phyloP scores from a whole-genome alignment of 2,113 vertebrate species.

The Zootoca vivipara region DNA sequence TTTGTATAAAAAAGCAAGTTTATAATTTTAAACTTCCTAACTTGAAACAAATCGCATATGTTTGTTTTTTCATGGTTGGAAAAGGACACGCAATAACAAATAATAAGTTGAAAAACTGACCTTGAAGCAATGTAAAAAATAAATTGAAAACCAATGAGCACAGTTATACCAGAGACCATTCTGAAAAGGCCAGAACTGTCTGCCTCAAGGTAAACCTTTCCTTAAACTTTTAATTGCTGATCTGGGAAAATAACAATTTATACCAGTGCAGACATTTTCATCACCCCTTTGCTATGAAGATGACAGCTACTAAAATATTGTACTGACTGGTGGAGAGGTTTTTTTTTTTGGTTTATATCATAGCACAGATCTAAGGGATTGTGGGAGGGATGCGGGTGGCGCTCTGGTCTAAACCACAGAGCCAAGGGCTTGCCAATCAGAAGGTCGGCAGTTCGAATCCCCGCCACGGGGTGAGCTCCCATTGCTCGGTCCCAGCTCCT shows the following conservation, averaged over 20 bases:
- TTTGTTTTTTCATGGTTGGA: neutral
- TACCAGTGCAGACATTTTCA: neutral
- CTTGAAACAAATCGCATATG: neutral
- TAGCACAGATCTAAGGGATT: neutral
- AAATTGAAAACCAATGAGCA: neutral
- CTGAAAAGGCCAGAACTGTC: neutral
- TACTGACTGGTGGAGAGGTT: neutral
- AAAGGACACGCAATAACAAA: neutral
- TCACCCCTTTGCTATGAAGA: neutral
- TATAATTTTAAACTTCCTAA: neutral
- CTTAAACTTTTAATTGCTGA: neutral
- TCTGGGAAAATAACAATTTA: neutral
- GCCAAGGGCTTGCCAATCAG: no score
- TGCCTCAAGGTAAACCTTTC: neutral
- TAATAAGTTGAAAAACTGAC: neutral
- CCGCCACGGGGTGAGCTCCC: no score
- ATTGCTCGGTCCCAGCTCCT: no score
- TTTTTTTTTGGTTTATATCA: neutral
- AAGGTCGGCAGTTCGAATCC: no score
- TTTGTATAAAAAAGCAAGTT: neutral
- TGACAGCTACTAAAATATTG: neutral
- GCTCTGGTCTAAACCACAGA: no score
- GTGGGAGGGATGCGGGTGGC: no score
- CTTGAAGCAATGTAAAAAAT: neutral
- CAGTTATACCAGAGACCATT: neutral